phyloP scores from a whole-genome alignment of 1,140 invertebrate species.

The Diuraphis noxia region DNA sequence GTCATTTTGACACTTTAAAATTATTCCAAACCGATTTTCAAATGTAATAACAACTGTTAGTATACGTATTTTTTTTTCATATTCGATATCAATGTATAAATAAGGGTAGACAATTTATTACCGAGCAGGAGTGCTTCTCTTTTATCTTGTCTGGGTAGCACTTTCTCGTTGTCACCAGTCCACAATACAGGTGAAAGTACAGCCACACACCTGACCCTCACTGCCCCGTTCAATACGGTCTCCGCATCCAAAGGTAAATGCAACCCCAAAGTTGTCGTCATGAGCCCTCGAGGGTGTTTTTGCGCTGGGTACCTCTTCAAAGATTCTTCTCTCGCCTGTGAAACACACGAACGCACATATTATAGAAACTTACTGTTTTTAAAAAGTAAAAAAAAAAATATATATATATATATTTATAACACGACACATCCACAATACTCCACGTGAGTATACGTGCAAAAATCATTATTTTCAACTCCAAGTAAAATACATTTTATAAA shows the following conservation, averaged over 20 bases:
- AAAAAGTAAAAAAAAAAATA: not conserved
- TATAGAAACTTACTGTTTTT: not conserved
- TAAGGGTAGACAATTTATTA: constrained; percentile 58
- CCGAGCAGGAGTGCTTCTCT: constrained; percentile 66
- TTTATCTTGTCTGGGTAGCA: constrained; percentile 64
- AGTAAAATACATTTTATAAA: not conserved
- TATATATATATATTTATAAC: not conserved
- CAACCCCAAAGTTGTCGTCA: constrained; percentile 64
- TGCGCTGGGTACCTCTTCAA: constrained; percentile 63
- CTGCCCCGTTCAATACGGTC: constrained; percentile 64
- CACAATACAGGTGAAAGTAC: constrained; percentile 66
- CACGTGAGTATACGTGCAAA: not conserved
- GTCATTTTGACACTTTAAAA: not conserved
- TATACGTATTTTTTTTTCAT: not conserved
- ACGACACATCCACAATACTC: not conserved
- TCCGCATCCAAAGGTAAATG: constrained; percentile 62
- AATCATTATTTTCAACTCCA: not conserved
- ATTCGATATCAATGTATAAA: not conserved
- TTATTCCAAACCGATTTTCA: not conserved
- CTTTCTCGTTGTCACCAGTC: constrained; percentile 64
- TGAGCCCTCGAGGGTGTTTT: constrained; percentile 64
- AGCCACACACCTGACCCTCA: constrained; percentile 67
- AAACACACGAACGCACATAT: constrained; percentile 21
- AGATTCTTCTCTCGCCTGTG: constrained; percentile 62
- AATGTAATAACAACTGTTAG: not conserved